Percentiles rank a stretch among this genome's conserved stretches.
phyloP scores from a whole-genome alignment of 2,888 invertebrate genomes.

The Cerastis rubricosa region DNA sequence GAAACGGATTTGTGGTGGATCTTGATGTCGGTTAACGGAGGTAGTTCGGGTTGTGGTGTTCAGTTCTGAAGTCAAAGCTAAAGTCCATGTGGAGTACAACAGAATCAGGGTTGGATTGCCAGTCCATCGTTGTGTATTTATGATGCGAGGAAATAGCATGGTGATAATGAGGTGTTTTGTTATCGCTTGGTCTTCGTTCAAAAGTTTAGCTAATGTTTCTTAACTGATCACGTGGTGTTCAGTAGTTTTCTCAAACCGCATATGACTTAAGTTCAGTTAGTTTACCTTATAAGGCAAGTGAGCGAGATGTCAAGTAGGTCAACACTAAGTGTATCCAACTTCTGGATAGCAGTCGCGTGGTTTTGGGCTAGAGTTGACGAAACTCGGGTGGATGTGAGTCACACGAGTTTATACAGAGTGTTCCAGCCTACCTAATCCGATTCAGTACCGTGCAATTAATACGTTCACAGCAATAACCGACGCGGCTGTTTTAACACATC shows the following conservation, averaged over 20 bases:
- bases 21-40: constrained; percentile 2
- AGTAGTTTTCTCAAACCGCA: constrained; percentile 27
- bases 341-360: constrained; percentile 30
- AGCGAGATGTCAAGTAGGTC: constrained; percentile 44
- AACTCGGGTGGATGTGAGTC: constrained; percentile 14
- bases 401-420: not conserved
- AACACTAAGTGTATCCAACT: constrained; percentile 41
- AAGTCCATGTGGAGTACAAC: not conserved
- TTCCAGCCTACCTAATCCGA: constrained; percentile 24
- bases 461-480: constrained; percentile 40
- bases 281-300: constrained; percentile 27
- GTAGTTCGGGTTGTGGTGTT: not conserved
- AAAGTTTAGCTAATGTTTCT: not conserved
- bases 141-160: not conserved
- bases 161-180: not conserved
- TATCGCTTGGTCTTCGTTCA: not conserved
- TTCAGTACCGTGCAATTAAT: constrained; percentile 41
- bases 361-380: constrained; percentile 17
- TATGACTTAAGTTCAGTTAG: constrained; percentile 36
- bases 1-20: constrained; percentile 31
- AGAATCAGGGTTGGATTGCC: not conserved
- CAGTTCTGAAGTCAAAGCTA: not conserved
- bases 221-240: not conserved
- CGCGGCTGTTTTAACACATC: constrained; percentile 60
- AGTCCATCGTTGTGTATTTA: not conserved